Evolutionary conservation across 2,888 invertebrate species (phyloP).

Genomic region (Epistrophe grossulariae): DNA sequence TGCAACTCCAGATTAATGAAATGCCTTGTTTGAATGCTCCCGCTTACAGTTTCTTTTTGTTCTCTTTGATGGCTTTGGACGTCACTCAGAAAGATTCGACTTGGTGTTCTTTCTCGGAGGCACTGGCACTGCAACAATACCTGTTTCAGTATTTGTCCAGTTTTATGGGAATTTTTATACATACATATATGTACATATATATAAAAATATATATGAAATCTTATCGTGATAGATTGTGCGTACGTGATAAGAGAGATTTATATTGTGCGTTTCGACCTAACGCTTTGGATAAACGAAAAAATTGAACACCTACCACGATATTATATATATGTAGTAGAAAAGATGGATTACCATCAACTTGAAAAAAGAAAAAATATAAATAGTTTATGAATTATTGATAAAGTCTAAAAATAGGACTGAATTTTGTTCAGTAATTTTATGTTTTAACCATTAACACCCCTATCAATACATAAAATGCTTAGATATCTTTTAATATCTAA

Average conservation of each 20-base stretch:
- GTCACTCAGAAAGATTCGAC: constrained; percentile 9
- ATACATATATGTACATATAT: constrained; percentile 25
- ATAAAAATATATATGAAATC: too few relatives aligned
- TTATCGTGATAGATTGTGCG: constrained; percentile 66
- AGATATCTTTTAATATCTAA: too few relatives aligned
- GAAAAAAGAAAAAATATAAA: background rate
- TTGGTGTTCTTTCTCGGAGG: background rate
- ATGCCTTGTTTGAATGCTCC: constrained; percentile 79
- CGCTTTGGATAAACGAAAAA: constrained; percentile 26
- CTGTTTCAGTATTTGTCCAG: constrained; percentile 39
- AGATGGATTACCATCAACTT: background rate
- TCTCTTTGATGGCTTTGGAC: background rate
- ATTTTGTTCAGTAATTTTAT: too few relatives aligned
- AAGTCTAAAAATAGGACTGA: background rate
- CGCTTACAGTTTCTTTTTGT: constrained; percentile 25
- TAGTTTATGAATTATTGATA: background rate
- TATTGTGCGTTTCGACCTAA: constrained; percentile 33
- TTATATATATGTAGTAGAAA: background rate
- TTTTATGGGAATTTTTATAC: constrained; percentile 47
- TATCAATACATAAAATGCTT: too few relatives aligned
- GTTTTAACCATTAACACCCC: too few relatives aligned
- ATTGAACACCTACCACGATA: constrained; percentile 8
- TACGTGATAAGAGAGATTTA: constrained; percentile 57
- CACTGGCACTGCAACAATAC: background rate
- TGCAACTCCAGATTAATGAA: constrained; percentile 80